Percentiles rank a stretch among this genome's conserved stretches.
Conservation (phyloP, 2,888 invertebrate genomes). For the Amblyjoppa fuscipennis region DNA sequence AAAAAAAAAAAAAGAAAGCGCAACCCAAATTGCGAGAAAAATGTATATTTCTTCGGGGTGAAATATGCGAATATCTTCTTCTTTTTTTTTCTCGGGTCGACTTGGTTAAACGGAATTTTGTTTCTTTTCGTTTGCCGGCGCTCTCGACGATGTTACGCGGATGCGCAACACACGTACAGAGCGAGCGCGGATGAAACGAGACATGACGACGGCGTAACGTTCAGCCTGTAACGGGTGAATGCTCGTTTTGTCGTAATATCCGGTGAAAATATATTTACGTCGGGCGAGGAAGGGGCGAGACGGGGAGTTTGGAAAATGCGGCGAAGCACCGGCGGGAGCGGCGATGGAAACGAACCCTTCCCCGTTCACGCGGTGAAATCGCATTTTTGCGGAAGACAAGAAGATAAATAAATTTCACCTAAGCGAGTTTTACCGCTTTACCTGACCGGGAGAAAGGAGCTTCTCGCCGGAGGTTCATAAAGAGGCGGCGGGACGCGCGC, state of each 20-base stretch:
- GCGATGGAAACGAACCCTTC: neutral
- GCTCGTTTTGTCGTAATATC: conserved; percentile 57
- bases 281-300: conserved; percentile 30
- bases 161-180: neutral
- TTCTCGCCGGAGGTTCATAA: conserved; percentile 12
- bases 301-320: conserved; percentile 39
- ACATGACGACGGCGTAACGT: conserved; percentile 32
- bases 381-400: conserved; percentile 39
- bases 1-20: neutral
- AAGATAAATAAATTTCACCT: conserved; percentile 52
- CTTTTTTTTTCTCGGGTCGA: neutral
- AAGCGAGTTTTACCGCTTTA: conserved; percentile 34
- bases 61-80: neutral
- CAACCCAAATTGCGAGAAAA: neutral
- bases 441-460: conserved; percentile 11
- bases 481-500: neutral
- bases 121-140: neutral
- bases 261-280: conserved; percentile 62
- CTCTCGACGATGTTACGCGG: neutral
- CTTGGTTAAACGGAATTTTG: neutral
- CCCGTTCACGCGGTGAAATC: conserved; percentile 43
- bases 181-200: neutral
- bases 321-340: conserved; percentile 11
- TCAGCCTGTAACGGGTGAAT: conserved; percentile 40
- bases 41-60: neutral